Conservation (phyloP, 2,797 vertebrate species). For the Lutjanus argentimaculatus region DNA sequence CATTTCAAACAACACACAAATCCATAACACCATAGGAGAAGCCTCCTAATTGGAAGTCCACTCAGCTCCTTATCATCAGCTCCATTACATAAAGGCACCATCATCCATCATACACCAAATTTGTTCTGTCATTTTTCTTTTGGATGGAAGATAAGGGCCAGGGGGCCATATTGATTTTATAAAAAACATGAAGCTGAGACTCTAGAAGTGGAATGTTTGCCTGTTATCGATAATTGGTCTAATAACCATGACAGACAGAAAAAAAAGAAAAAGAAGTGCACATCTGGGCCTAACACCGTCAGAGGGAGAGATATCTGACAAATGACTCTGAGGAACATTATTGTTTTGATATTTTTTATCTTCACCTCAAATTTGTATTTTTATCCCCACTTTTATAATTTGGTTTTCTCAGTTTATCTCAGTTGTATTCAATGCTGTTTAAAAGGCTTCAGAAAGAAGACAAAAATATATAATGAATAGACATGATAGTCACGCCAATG, state of each 20-base stretch:
- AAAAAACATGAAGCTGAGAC: slow-evolving; percentile 78
- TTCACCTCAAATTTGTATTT: not conserved
- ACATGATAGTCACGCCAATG: not conserved
- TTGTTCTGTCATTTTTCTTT: slow-evolving; percentile 81
- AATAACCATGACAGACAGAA: slow-evolving; percentile 83
- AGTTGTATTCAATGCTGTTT: not conserved
- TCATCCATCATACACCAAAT: slow-evolving; percentile 82
- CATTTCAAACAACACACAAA: slow-evolving; percentile 65
- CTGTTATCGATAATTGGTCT: slow-evolving; percentile 87
- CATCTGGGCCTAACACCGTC: slow-evolving; percentile 59
- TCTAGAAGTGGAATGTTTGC: slow-evolving; percentile 80
- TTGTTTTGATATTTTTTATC: slow-evolving; percentile 23
- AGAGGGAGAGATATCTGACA: slow-evolving; percentile 42
- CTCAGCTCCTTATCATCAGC: slow-evolving; percentile 75
- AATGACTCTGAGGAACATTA: slow-evolving; percentile 1
- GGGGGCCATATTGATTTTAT: slow-evolving; percentile 83
- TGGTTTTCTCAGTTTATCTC: slow-evolving; percentile 20
- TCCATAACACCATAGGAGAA: slow-evolving; percentile 61
- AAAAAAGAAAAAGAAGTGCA: slow-evolving; percentile 32
- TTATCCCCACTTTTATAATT: not conserved
- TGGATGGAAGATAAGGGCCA: slow-evolving; percentile 72
- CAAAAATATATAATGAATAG: slow-evolving; percentile 8
- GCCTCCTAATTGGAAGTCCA: slow-evolving; percentile 76
- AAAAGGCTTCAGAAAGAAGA: not conserved
- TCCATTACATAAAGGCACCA: slow-evolving; percentile 72